Evolutionary conservation across 1,140 invertebrate genomes (phyloP).

Genomic region (Ditylenchus dipsaci): DNA sequence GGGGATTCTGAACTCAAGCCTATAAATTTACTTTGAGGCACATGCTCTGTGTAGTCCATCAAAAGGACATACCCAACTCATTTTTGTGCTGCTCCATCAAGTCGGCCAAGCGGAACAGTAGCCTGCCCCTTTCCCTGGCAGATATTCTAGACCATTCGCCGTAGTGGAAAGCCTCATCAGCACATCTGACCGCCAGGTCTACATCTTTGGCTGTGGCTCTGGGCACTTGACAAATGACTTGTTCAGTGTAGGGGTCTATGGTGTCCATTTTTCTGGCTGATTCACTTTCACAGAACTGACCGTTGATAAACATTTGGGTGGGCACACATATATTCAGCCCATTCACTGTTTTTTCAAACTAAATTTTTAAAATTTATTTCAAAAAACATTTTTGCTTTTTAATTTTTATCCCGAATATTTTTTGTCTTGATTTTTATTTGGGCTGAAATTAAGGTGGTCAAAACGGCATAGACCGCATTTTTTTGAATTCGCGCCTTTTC

Average conservation of each 20-base stretch:
- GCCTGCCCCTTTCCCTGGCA: constrained; percentile 65
- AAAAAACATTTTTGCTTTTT: no score
- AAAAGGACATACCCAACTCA: constrained; percentile 11
- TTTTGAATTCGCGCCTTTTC: no score
- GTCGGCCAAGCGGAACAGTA: constrained; percentile 65
- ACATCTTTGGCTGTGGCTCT: constrained; percentile 69
- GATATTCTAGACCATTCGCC: constrained; percentile 75
- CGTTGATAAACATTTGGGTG: constrained; percentile 73
- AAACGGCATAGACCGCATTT: no score
- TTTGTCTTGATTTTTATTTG: no score
- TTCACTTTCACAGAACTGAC: constrained; percentile 77
- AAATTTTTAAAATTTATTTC: not conserved
- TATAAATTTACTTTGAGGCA: no score
- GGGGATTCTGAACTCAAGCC: no score
- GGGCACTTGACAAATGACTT: constrained; percentile 73
- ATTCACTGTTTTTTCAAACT: constrained; percentile 32
- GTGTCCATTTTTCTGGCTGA: constrained; percentile 82
- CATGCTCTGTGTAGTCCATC: no score
- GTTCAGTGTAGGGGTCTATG: constrained; percentile 75
- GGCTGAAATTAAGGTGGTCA: no score
- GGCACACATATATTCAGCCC: constrained; percentile 28
- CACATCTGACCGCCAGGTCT: constrained; percentile 62
- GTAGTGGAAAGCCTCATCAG: constrained; percentile 70
- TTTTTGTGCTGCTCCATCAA: constrained; percentile 70
- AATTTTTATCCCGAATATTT: no score